Evolutionary conservation across 1,140 invertebrate species (phyloP), one percentile per base, ranked within the genome.

Genomic region (Drosophila persimilis): DNA sequence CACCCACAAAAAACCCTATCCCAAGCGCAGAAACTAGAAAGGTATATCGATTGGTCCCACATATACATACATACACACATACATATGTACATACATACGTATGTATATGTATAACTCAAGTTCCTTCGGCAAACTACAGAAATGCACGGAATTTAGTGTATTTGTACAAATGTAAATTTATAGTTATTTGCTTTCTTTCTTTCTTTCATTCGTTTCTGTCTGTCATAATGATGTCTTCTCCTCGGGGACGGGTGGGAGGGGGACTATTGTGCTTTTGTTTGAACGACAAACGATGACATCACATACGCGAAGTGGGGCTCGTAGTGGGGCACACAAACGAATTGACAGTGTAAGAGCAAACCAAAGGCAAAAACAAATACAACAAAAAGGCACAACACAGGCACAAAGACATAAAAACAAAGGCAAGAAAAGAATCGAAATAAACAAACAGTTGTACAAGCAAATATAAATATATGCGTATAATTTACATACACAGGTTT

Each of bases 261-360:
- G 45, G 50, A 22, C 61, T 67, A 67, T 67, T 69, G 51, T 63
- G 47, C 58, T 67, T 57, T 75, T 76, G 56, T 77, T 55, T 54
- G 56, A 71, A 56, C 63, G 77, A 77, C 81, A 86, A 70, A 59
- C 55, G 78, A 85, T 85, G 81, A 85, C 81, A 86, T 85, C 81
- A 85, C 81, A 77, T 52, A 45, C 53, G 24, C 24, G 24, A 24
- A 24, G 24, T 24, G 24, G 24, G 24, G 24, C 29, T 72, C 45
- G 45, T 46, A 59, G 45, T 52, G 70, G 41, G 41, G 39, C 62
- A 63, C 51, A 54, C 24, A 39, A 78, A 59, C 20, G 55, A 20
- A 54, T 24, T 44, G 63, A 61, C 13, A 17, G 22, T 62, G 59
- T 52, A 52, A 5, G 15, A 9, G 13, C 7, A 58, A 52, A 65